Evolutionary conservation across 2,113 vertebrate genomes (phyloP).

Genomic region (Apaloderma vittatum): DNA sequence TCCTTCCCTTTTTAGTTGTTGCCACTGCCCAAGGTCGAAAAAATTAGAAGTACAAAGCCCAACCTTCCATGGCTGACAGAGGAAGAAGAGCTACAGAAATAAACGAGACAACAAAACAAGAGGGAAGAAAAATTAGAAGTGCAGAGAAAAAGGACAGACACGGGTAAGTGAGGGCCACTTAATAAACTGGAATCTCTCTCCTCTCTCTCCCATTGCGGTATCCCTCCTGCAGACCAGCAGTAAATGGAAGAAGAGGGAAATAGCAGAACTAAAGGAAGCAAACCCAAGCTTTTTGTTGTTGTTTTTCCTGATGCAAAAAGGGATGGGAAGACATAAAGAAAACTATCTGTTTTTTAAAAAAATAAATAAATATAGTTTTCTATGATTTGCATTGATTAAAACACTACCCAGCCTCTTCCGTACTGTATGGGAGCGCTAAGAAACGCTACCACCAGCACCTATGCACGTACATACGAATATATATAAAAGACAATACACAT

Average conservation of each 20-base stretch:
- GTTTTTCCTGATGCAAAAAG: not conserved
- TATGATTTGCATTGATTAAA: not conserved
- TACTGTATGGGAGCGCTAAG: not conserved
- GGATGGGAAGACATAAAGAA: not conserved
- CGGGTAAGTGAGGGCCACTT: not conserved
- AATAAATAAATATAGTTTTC: not conserved
- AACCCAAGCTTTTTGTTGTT: not conserved
- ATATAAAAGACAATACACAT: accelerated
- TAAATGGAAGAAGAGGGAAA: not conserved
- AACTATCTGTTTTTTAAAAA: not conserved
- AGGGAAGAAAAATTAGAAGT: not conserved
- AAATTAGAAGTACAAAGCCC: not conserved
- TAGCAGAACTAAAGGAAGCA: not conserved
- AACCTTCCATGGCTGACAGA: not conserved
- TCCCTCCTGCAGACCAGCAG: not conserved
- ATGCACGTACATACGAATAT: not conserved
- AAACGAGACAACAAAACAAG: not conserved
- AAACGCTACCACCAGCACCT: not conserved
- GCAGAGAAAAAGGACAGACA: not conserved
- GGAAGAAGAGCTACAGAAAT: not conserved
- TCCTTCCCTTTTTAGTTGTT: not conserved
- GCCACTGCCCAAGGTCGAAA: not conserved
- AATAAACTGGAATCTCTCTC: not conserved
- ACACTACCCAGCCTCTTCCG: not conserved
- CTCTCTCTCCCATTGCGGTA: not conserved